phyloP scores from a whole-genome alignment of 2,888 invertebrate genomes.

The Dione vanillae region DNA sequence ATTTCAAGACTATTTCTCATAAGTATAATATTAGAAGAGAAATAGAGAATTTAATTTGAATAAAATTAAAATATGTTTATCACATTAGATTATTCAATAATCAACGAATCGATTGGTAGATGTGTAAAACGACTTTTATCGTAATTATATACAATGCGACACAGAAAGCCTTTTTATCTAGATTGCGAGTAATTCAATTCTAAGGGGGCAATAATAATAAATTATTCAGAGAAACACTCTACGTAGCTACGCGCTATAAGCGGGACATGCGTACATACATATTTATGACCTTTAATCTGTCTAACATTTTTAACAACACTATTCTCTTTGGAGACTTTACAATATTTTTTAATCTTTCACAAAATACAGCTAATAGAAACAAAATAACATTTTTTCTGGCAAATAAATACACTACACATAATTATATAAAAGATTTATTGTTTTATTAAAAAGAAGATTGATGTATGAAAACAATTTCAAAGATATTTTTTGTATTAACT shows the following conservation, averaged over 20 bases:
- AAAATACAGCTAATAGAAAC: not conserved
- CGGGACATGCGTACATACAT: conserved; percentile 21
- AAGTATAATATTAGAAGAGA: not conserved
- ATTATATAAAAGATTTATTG: no score
- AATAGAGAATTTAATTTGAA: not conserved
- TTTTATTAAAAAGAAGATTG: no score
- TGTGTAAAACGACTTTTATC: conserved; percentile 43
- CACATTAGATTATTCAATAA: conserved; percentile 33
- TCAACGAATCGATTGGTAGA: conserved; percentile 29
- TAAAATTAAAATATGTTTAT: not conserved
- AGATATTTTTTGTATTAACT: no score
- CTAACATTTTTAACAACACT: conserved; percentile 3
- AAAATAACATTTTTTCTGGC: not conserved
- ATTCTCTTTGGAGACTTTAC: not conserved
- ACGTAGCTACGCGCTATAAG: conserved; percentile 23
- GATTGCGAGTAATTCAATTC: conserved; percentile 60
- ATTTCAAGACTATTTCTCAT: no score
- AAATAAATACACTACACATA: not conserved
- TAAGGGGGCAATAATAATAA: conserved; percentile 58
- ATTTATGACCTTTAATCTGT: conserved; percentile 22
- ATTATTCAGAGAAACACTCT: conserved; percentile 58
- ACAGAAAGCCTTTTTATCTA: conserved; percentile 68
- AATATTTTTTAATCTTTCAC: not conserved
- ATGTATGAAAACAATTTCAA: no score
- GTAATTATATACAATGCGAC: conserved; percentile 65